Evolutionary conservation across 2,888 invertebrate species (phyloP).

Genomic region (Catocala sponsa): DNA sequence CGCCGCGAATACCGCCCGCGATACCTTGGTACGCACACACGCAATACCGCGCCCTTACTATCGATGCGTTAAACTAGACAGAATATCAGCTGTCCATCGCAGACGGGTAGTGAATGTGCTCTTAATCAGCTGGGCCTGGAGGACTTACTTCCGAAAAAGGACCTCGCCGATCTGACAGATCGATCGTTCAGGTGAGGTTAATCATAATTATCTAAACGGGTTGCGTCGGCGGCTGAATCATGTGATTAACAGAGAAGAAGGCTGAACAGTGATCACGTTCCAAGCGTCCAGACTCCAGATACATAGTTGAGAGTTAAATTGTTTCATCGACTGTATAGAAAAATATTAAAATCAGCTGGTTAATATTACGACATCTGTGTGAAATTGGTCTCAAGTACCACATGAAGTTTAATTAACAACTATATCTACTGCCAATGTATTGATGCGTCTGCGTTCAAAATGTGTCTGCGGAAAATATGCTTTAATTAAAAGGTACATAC

Average conservation of each 20-base stretch:
- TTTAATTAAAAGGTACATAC: slow-evolving; percentile 20
- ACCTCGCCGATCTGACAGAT: slow-evolving; percentile 55
- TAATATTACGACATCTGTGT: slow-evolving; percentile 18
- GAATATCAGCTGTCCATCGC: slow-evolving; percentile 64
- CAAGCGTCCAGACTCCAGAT: slow-evolving; percentile 6
- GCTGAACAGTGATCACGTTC: slow-evolving; percentile 32
- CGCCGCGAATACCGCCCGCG: slow-evolving; percentile 47
- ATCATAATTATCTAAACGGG: slow-evolving; percentile 47
- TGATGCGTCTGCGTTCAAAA: slow-evolving; percentile 15
- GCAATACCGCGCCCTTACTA: slow-evolving; percentile 65
- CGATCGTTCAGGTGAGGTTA: slow-evolving; percentile 70
- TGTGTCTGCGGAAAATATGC: slow-evolving; percentile 21
- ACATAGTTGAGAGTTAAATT: slow-evolving; percentile 4
- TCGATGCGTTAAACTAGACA: slow-evolving; percentile 46
- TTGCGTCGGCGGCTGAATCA: slow-evolving; percentile 63
- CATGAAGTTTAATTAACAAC: slow-evolving; percentile 20
- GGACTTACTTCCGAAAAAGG: slow-evolving; percentile 59
- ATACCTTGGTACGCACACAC: slow-evolving; percentile 46
- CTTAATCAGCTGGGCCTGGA: slow-evolving; percentile 57
- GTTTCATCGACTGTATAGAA: slow-evolving; percentile 1
- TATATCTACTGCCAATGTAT: slow-evolving; percentile 11
- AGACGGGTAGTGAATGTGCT: slow-evolving; percentile 77
- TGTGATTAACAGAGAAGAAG: slow-evolving; percentile 63
- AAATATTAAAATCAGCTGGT: slow-evolving; percentile 4
- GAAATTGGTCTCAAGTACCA: slow-evolving; percentile 6